A percentile compares a stretch with the other conserved stretches of the same genome.
Evolutionary conservation across 1,140 invertebrate genomes (phyloP).

Genomic region (Harpegnathos saltator): DNA sequence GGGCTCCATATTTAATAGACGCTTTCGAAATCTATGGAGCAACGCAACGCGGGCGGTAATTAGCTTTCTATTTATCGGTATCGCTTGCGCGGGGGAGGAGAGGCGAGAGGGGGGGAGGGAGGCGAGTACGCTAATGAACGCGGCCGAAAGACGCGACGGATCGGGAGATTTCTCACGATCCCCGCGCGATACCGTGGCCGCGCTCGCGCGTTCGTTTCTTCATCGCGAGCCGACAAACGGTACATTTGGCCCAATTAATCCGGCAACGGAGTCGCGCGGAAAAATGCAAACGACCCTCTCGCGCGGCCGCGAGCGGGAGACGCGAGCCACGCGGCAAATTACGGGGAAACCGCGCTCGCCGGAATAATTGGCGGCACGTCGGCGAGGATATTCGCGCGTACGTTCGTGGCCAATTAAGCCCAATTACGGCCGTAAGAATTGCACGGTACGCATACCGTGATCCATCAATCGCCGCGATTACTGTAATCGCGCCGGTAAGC

Average conservation of each 20-base stretch:
- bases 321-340: background rate
- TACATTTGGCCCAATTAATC: constrained; percentile 50
- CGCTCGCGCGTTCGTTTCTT: constrained; percentile 9
- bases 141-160: background rate
- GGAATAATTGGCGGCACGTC: constrained; percentile 3
- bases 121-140: constrained; percentile 20
- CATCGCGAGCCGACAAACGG: constrained; percentile 25
- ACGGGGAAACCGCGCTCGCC: background rate
- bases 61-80: constrained; percentile 50
- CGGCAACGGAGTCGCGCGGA: constrained; percentile 33
- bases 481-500: no score
- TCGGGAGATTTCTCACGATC: constrained; percentile 30
- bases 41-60: constrained; percentile 18
- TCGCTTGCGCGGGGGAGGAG: background rate
- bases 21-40: constrained; percentile 37
- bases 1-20: constrained; percentile 18
- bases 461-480: no score
- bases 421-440: no score
- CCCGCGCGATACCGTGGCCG: background rate
- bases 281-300: constrained; percentile 44
- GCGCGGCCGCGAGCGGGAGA: no score
- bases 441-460: no score
- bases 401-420: no score
- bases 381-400: no score
- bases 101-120: no score